Evolutionary conservation across 2,113 vertebrate genomes (phyloP).

Genomic region (Grallaria varia): DNA sequence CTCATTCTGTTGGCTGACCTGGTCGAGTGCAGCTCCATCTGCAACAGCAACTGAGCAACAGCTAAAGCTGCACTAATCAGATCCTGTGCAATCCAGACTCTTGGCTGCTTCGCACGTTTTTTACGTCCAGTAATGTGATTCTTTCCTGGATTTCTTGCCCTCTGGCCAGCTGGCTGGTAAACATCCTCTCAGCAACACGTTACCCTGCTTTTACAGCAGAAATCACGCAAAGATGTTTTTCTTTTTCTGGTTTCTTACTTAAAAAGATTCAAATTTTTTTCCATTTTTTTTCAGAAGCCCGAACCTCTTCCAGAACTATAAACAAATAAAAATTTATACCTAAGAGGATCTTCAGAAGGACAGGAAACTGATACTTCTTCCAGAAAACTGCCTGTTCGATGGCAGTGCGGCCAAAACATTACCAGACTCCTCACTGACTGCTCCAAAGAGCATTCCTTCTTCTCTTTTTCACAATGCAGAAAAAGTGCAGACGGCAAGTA

Average conservation of each 20-base stretch:
- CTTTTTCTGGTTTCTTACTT: neutral
- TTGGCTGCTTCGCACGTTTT: neutral
- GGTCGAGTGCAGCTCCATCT: neutral
- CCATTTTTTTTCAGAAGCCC: neutral
- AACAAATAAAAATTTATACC: neutral
- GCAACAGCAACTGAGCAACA: neutral
- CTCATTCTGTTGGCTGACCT: neutral
- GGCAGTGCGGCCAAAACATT: neutral
- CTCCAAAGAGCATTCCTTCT: neutral
- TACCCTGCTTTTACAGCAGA: neutral
- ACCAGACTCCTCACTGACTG: neutral
- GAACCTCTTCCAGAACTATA: neutral
- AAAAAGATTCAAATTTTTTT: accelerated
- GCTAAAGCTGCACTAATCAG: neutral
- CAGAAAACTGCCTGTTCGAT: neutral
- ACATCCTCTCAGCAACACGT: neutral
- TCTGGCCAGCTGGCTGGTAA: neutral
- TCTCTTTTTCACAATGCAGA: neutral
- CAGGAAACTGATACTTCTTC: neutral
- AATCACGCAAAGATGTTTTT: neutral
- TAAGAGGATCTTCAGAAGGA: neutral
- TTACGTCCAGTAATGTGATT: neutral
- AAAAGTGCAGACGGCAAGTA: neutral
- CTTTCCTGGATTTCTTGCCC: neutral
- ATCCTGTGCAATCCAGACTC: neutral